Evolutionary conservation across 1,140 invertebrate genomes (phyloP).

Genomic region (Sycobia sp.): DNA sequence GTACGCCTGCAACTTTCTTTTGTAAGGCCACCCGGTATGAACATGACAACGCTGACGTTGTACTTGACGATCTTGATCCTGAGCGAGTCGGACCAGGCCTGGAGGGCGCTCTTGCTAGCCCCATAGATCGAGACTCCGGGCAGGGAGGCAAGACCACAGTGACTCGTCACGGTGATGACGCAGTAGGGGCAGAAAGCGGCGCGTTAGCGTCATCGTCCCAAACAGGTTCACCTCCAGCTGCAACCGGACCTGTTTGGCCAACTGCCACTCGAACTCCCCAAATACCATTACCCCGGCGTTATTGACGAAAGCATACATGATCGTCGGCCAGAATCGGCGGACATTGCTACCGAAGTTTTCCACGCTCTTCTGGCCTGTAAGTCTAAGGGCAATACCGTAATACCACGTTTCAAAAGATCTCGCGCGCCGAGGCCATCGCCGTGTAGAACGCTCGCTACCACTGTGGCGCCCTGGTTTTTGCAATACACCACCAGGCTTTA

Average conservation of each 20-base stretch:
- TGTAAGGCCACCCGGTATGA: constrained; percentile 85
- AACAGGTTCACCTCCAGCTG: constrained; percentile 85
- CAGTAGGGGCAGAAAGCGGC: constrained; percentile 72
- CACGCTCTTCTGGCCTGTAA: constrained; percentile 69
- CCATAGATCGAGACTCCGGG: constrained; percentile 78
- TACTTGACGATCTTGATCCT: constrained; percentile 77
- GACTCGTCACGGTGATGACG: constrained; percentile 70
- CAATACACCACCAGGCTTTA: constrained; percentile 72
- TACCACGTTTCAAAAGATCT: constrained; percentile 58
- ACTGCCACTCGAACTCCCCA: constrained; percentile 90
- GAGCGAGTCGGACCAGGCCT: constrained; percentile 73
- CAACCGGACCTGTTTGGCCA: constrained; percentile 69
- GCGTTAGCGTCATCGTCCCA: constrained; percentile 79
- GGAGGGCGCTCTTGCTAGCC: constrained; percentile 78
- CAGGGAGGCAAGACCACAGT: constrained; percentile 75
- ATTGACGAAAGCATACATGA: constrained; percentile 75
- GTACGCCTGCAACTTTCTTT: constrained; percentile 65
- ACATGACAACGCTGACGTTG: constrained; percentile 73
- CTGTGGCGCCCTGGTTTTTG: constrained; percentile 64
- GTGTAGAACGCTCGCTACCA: constrained; percentile 74
- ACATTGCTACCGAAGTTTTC: too few species aligned
- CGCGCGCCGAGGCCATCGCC: constrained; percentile 58
- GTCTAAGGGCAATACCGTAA: constrained; percentile 67
- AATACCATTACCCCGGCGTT: constrained; percentile 90
- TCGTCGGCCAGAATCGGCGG: too few species aligned